Percentiles rank a stretch among this genome's conserved stretches.
These are phyloP conservation scores for Cepaea nemoralis DNA, from an alignment of 1,140 invertebrate genomes.

Conservation along the genomic window DNA sequence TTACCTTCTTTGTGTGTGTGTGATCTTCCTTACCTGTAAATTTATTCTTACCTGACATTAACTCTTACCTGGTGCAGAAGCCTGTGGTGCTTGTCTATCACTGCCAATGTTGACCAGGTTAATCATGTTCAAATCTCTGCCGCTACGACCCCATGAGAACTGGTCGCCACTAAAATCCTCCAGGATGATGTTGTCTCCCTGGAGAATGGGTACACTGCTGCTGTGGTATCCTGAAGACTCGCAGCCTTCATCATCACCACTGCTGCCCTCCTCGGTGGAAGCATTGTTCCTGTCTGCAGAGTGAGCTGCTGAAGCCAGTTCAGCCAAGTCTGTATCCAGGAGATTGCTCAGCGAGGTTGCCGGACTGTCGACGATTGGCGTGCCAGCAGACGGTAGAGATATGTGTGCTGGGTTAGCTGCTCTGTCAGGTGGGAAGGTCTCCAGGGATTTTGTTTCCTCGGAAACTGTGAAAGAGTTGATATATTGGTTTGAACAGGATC, in stretches of 20 bases:
- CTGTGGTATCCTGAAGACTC: not conserved
- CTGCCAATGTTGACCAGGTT: slow-evolving; percentile 5
- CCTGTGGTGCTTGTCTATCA: not conserved
- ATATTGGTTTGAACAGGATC: no score
- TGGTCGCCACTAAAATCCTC: slow-evolving; percentile 32
- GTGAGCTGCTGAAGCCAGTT: not conserved
- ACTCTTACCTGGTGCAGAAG: not conserved
- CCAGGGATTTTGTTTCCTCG: slow-evolving; percentile 29
- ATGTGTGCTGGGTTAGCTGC: not conserved
- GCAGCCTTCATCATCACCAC: not conserved
- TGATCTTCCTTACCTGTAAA: no score
- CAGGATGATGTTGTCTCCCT: slow-evolving; percentile 19
- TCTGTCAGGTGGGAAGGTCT: slow-evolving; percentile 16
- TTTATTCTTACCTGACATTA: no score
- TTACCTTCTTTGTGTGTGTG: no score
- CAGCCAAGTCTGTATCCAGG: slow-evolving; percentile 2
- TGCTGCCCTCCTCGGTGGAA: not conserved
- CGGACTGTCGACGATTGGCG: not conserved
- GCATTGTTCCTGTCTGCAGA: not conserved
- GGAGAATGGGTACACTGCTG: not conserved
- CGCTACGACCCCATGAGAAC: not conserved
- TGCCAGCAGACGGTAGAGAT: not conserved
- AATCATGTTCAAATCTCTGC: slow-evolving; percentile 27
- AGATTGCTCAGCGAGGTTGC: slow-evolving; percentile 15
- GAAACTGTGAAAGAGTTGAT: no score